phyloP scores from a whole-genome alignment of 2,797 vertebrate genomes.

The Sarcophilus harrisii region DNA sequence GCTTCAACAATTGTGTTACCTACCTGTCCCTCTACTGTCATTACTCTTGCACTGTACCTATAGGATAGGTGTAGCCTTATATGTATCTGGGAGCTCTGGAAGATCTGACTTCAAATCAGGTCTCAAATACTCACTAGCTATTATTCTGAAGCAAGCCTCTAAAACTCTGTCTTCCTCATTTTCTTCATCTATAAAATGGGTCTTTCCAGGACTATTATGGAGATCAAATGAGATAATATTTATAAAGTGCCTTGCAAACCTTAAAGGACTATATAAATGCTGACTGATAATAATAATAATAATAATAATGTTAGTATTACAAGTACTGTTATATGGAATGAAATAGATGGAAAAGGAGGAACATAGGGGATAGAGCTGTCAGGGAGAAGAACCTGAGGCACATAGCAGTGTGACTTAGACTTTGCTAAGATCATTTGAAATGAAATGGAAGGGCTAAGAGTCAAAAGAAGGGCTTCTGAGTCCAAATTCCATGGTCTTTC shows the following conservation, averaged over 20 bases:
- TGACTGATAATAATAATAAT: not conserved
- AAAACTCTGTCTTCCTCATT: not conserved
- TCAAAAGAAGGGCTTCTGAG: not conserved
- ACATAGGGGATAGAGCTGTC: not conserved
- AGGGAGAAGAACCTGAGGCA: not conserved
- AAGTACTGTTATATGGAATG: not conserved
- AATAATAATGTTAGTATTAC: not conserved
- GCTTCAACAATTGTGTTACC: no score
- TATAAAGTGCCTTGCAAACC: not conserved
- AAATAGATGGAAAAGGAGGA: not conserved
- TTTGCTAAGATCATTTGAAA: not conserved
- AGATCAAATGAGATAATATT: not conserved
- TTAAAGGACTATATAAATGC: not conserved
- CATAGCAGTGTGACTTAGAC: not conserved
- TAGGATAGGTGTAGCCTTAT: not conserved
- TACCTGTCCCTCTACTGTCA: no score
- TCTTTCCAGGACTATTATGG: not conserved
- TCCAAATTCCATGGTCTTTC: not conserved
- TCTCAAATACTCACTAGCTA: not conserved
- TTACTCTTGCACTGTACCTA: not conserved
- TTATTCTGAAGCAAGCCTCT: not conserved
- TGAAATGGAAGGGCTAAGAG: not conserved
- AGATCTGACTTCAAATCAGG: not conserved
- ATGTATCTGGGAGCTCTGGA: not conserved
- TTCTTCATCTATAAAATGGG: not conserved